Base-by-base conservation (phyloP, 2,888 invertebrate species). In the Xanthorhoe designata region DNA sequence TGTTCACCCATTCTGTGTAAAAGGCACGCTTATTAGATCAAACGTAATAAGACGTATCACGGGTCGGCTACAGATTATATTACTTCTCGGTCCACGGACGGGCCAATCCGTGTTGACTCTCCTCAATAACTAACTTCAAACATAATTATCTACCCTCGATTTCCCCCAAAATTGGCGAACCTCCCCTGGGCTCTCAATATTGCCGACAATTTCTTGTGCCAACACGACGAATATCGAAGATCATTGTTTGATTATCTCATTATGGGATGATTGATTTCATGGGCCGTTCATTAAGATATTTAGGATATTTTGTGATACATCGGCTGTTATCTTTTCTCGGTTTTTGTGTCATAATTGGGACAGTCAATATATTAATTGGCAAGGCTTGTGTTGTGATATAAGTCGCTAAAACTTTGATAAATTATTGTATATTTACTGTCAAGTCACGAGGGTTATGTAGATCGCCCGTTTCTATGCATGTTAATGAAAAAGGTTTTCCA, bases 91-190 rank as follows among this genome's bases (percentile, higher is more conserved):
- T 32, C 68, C 61, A 47, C 24, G 73, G 68, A 66, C 73, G 75
- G 78, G 78, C 84, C 87, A 88, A 89, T 88, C 88, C 82, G 77
- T 92, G 89, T 92, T 92, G 90, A 90, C 90, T 89, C 88, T 84
- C 87, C 87, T 84, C 87, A 89, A 92, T 93, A 91, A 91, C 91
- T 91, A 89, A 91, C 92, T 91, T 88, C 92, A 92, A 93, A 93
- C 91, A 93, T 93, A 92, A 93, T 93, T 93, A 93, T 92, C 90
- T 86, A 64, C 84, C 85, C 85, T 88, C 89, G 89, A 91, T 91
- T 91, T 91, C 87, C 91, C 89, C 90, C 83, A 87, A 90, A 91
- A 89, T 90, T 90, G 90, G 85, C 84, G 89, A 86, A 86, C 82
- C 90, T 86, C 89, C 85, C 86, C 70, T 81, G 86, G 89, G 87